phyloP scores from a whole-genome alignment of 1,140 invertebrate species.

The Danaus melanippus region DNA sequence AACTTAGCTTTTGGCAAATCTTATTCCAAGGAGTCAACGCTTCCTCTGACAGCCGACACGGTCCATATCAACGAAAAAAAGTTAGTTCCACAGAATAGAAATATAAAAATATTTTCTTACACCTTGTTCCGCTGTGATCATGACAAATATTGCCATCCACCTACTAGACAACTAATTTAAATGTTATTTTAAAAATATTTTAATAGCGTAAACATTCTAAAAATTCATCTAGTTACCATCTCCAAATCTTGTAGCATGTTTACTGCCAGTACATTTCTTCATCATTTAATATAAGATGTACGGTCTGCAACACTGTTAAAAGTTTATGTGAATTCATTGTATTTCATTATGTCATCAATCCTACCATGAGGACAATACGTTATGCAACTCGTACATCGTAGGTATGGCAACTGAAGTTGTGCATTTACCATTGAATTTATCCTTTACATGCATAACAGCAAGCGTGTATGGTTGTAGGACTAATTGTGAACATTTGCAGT shows the following conservation, averaged over 20 bases:
- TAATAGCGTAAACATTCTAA: too few species aligned
- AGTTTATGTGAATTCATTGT: slow-evolving; percentile 6
- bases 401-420: slow-evolving; percentile 9
- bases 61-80: slow-evolving; percentile 56
- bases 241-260: too few species aligned
- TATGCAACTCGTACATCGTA: slow-evolving; percentile 35
- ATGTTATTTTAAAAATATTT: too few species aligned
- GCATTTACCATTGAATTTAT: slow-evolving; percentile 9
- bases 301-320: too few species aligned
- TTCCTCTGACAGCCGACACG: slow-evolving; percentile 61
- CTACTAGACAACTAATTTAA: slow-evolving; percentile 19
- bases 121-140: slow-evolving; percentile 48
- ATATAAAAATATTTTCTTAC: slow-evolving; percentile 43
- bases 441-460: slow-evolving; percentile 14
- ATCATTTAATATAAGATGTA: too few species aligned
- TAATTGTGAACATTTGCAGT: slow-evolving; percentile 32
- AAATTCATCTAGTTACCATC: too few species aligned
- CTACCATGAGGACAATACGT: slow-evolving; percentile 42
- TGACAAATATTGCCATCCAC: slow-evolving; percentile 42
- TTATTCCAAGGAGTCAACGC: slow-evolving; percentile 56
- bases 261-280: too few species aligned
- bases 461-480: slow-evolving; percentile 5
- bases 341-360: slow-evolving; percentile 31
- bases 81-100: slow-evolving; percentile 30
- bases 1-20: slow-evolving; percentile 59